Evolutionary conservation across 2,113 vertebrate species (phyloP), one percentile per base, ranked within the genome.

Genomic region (Campylomormyrus tamandua): DNA sequence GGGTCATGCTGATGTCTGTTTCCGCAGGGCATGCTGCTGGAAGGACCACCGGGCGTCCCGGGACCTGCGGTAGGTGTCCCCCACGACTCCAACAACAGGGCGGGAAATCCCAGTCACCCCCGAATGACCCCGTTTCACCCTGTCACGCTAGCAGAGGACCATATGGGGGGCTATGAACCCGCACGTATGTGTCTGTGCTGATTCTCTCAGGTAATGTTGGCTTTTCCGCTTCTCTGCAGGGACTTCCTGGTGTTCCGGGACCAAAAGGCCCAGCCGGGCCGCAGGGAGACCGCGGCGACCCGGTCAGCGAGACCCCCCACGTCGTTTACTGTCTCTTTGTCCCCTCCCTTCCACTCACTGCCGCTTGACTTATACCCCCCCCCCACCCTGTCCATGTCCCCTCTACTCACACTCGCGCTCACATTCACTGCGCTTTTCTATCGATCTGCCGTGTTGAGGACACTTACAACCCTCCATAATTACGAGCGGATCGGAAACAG

Each of bases 271-370:
- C 97, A 49, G 92, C 95, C 87, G 98, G 98, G 91, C 96, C 95
- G n/a, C 93, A 93, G 0, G 98, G 98, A 90, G 97, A 98, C 92
- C 96, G 95, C 0, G 98, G 98, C 46, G 96, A 96, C 66, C 87
- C 91, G 96, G 98, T 99, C 93, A 93, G 95, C 92, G 42, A 70
- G 21, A 48, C 45, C n/a, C 80, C 24, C 45, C 0, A 24, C 39
- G n/a, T 10, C 70, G 5, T 35, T 70, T 15, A 10, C 49, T 84
- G 8, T 83, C 42, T 27, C 1, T 90, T 19, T 50, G 13, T 89
- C 2, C 24, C 42, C 7, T 9, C 5, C 56, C 1, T 87, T 56
- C 7, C 50, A n/a, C 8, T 77, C 31, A 39, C 35, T 27, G 27
- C 50, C 1, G 50, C 77, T 86, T 42, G 17, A 83, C 39, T 8